Percentiles rank a stretch among this genome's conserved stretches.
Conservation (phyloP, 2,113 vertebrate species). For the Myodes glareolus region DNA sequence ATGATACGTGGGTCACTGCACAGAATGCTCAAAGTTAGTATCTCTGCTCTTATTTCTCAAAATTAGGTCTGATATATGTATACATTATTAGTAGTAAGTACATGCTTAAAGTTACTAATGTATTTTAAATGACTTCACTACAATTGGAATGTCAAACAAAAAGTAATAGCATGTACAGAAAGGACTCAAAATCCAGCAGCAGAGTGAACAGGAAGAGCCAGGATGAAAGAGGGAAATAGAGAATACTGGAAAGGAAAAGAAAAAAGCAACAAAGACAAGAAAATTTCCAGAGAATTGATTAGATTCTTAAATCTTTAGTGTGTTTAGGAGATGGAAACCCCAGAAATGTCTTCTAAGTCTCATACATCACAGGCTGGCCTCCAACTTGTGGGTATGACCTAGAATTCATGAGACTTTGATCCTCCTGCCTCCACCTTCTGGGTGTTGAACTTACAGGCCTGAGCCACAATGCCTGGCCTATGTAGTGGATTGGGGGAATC, state of each 20-base stretch:
- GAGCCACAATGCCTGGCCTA: neutral
- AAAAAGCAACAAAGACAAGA: neutral
- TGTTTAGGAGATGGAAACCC: neutral
- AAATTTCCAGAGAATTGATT: neutral
- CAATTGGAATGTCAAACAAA: neutral
- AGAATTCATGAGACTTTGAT: neutral
- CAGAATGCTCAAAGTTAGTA: neutral
- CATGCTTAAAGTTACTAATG: slow-evolving; percentile 10
- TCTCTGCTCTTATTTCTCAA: neutral
- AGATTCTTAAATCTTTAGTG: neutral
- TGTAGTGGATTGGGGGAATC: no score
- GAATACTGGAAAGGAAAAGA: neutral
- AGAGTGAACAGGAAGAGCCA: neutral
- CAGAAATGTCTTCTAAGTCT: neutral
- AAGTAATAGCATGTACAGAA: neutral
- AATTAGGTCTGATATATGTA: neutral
- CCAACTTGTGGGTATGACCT: neutral
- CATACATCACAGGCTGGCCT: neutral
- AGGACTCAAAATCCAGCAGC: neutral
- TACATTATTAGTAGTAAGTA: neutral
- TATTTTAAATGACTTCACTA: neutral
- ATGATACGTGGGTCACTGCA: neutral
- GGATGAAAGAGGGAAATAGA: neutral
- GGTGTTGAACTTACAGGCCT: neutral
- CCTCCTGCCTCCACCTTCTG: neutral